phyloP scores from a whole-genome alignment of 1,140 invertebrate genomes.

The Hormaphis cornu region DNA sequence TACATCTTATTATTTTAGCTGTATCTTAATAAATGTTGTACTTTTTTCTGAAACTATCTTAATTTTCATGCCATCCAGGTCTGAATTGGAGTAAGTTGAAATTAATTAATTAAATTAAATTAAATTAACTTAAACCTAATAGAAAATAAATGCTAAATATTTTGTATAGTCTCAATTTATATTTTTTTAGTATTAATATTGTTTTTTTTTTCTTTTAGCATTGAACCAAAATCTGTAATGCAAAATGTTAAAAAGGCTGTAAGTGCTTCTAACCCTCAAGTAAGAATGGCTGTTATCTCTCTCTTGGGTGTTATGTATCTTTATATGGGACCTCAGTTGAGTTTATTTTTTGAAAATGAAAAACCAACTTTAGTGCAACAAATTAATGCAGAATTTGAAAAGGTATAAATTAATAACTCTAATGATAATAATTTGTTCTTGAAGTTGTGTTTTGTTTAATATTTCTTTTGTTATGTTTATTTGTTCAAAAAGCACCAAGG shows the following conservation, averaged over 20 bases:
- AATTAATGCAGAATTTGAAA: constrained; percentile 79
- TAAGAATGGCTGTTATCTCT: constrained; percentile 62
- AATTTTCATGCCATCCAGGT: constrained; percentile 17
- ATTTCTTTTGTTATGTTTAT: not conserved
- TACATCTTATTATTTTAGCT: too few species aligned
- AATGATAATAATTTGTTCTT: not conserved
- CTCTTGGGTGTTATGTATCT: constrained; percentile 64
- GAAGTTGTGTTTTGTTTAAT: not conserved
- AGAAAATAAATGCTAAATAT: too few species aligned
- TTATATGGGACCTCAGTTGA: constrained; percentile 65
- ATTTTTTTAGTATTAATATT: not conserved
- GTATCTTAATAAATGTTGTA: too few species aligned
- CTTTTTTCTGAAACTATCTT: not conserved
- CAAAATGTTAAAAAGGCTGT: constrained; percentile 75
- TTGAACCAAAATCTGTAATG: constrained; percentile 69
- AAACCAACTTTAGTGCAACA: constrained; percentile 75
- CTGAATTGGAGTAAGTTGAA: constrained; percentile 14
- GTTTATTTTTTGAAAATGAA: constrained; percentile 75
- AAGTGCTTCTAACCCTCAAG: constrained; percentile 69
- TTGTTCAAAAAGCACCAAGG: constrained; percentile 42
- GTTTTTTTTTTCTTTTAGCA: constrained; percentile 42
- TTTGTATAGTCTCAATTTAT: too few species aligned
- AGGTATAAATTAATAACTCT: constrained; percentile 46
- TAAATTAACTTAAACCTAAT: too few species aligned
- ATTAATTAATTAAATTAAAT: not conserved